phyloP scores from a whole-genome alignment of 2,797 vertebrate species.

The Melanogrammus aeglefinus region DNA sequence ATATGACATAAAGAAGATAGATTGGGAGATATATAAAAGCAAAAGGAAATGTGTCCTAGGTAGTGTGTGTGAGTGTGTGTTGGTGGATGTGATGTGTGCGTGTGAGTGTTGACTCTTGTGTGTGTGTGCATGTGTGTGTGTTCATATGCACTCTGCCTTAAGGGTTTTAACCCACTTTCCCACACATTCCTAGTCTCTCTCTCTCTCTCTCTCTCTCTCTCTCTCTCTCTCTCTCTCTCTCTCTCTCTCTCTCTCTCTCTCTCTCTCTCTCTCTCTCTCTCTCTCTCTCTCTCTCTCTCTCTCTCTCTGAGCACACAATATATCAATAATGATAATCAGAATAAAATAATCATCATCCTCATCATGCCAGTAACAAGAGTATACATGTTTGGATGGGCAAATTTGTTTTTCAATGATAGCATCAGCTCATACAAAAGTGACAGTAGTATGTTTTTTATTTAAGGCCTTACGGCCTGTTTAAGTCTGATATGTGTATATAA shows the following conservation, averaged over 20 bases:
- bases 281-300: too few species aligned
- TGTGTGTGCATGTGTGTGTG: conserved; percentile 9
- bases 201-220: background rate
- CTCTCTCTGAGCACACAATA: background rate
- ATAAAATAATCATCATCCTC: too few species aligned
- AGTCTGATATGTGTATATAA: too few species aligned
- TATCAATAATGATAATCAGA: background rate
- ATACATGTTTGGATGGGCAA: too few species aligned
- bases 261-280: background rate
- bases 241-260: background rate
- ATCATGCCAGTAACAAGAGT: too few species aligned
- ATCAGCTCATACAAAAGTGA: too few species aligned
- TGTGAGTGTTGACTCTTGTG: background rate
- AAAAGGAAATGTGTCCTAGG: background rate
- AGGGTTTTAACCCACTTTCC: conserved; percentile 11
- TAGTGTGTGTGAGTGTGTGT: background rate
- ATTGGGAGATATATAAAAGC: background rate
- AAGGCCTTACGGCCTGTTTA: too few species aligned
- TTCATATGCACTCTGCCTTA: conserved; percentile 4
- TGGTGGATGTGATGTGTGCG: background rate
- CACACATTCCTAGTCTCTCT: background rate
- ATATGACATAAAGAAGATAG: background rate
- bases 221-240: too few species aligned
- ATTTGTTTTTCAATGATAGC: too few species aligned
- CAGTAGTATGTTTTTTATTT: too few species aligned